A percentile compares a stretch with the other conserved stretches of the same genome.
phyloP scores from a whole-genome alignment of 2,797 vertebrate genomes.

The Todus mexicanus region DNA sequence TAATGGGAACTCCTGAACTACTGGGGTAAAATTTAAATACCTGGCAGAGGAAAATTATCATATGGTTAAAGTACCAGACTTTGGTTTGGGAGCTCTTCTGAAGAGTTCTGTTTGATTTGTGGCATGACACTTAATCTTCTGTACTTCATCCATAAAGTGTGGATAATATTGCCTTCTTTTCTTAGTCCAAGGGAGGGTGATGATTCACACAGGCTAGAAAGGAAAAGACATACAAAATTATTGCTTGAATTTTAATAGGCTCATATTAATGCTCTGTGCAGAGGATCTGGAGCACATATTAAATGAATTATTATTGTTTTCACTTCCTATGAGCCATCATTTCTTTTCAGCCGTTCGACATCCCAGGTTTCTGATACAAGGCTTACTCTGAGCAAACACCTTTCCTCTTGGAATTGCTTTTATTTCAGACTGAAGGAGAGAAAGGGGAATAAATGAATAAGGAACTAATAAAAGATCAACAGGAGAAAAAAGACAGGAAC shows the following conservation, averaged over 20 bases:
- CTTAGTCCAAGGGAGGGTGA: background rate
- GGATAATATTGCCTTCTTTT: background rate
- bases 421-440: background rate
- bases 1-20: slow-evolving; percentile 21
- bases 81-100: background rate
- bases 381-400: slow-evolving; percentile 21
- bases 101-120: slow-evolving; percentile 16
- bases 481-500: background rate
- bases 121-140: slow-evolving; percentile 1
- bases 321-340: background rate
- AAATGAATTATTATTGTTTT: slow-evolving; percentile 44
- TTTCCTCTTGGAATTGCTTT: background rate
- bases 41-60: slow-evolving; percentile 19
- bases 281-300: background rate
- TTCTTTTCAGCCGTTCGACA: background rate
- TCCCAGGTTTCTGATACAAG: background rate
- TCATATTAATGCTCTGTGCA: background rate
- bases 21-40: slow-evolving; percentile 10
- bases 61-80: background rate
- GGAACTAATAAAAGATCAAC: background rate
- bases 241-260: slow-evolving; percentile 27
- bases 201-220: slow-evolving; percentile 22
- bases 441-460: slow-evolving; percentile 13
- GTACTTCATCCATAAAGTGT: background rate
- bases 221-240: slow-evolving; percentile 1